Evolutionary conservation across 2,888 invertebrate species (phyloP).

Genomic region (Dasysyrphus tricinctus): DNA sequence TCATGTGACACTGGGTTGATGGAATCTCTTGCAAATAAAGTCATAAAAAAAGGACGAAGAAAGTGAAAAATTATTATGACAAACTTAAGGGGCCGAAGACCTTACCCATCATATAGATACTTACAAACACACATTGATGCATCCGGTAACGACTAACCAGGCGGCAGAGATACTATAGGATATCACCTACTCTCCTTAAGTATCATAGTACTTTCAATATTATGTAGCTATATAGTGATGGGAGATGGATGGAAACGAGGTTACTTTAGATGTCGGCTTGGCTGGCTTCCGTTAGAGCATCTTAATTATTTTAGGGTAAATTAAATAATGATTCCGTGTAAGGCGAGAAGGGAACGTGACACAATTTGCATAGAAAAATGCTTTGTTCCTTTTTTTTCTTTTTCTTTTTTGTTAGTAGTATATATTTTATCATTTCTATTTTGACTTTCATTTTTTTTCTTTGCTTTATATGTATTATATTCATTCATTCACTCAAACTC

Average conservation of each 20-base stretch:
- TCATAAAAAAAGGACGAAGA: constrained; percentile 35
- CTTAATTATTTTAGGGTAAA: constrained; percentile 84
- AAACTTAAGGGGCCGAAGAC: constrained; percentile 34
- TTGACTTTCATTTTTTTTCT: constrained; percentile 15
- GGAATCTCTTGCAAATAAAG: not conserved
- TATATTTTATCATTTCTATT: constrained; percentile 28
- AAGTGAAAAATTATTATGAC: constrained; percentile 72
- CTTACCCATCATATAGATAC: constrained; percentile 28
- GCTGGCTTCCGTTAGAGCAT: constrained; percentile 66
- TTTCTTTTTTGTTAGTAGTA: constrained; percentile 2
- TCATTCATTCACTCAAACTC: constrained; percentile 49
- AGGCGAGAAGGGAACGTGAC: constrained; percentile 76
- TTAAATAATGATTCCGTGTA: constrained; percentile 83
- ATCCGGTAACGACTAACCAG: constrained; percentile 15
- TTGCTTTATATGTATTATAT: constrained; percentile 2
- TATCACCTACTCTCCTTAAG: constrained; percentile 41
- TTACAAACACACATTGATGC: constrained; percentile 12
- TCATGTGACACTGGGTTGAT: not conserved
- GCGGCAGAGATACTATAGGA: constrained; percentile 8
- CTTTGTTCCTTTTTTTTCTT: constrained; percentile 37
- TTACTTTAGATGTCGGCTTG: constrained; percentile 42
- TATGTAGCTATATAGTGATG: not conserved
- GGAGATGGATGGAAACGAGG: constrained; percentile 38
- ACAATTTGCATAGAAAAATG: constrained; percentile 73
- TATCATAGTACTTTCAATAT: constrained; percentile 42